Base-by-base conservation (phyloP, 1,140 invertebrate species). In the Oryctes rhinoceros region DNA sequence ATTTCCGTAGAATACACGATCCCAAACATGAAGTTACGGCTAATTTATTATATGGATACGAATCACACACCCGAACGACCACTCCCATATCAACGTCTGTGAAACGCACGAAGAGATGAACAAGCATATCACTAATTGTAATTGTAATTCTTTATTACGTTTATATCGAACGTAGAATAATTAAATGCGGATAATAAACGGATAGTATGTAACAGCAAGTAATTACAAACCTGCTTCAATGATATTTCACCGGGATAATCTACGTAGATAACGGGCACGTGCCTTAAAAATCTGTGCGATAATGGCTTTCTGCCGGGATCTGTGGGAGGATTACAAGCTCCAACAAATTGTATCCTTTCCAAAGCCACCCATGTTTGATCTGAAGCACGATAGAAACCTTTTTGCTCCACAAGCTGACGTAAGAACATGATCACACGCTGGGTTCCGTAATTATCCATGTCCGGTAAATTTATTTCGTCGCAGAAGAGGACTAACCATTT, bases 401-500 rank as follows among this genome's bases (percentile, higher is more conserved):
- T 92, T 85, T 99, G 97, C 88, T 99, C 98, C 0, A 99, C 96
- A 80, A 99, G 91, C 88, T 99, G 99, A 47, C 99, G 90, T 79
- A 99, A 89, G 91, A 99, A 99, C 10, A 98, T 99, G 81, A 99
- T 99, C 0, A 99, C 98, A 80, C 98, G 90, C 89, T 99, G 98
- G 0, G 99, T 99, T 67, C 96, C 98, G 85, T 99, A 99, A 84
- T 97, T 95, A 87, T 99, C 99, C 96, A 99, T 98, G 85, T 99
- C 97, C 0, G 99, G 99, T 85, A 99, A 92, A 91, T 99, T 99
- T 86, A 99, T 99, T 91, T 99, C 99, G 89, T 99, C 99, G 88
- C 99, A 99, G 92, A 99, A 99, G n/a, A 99, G 90, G 10, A 99
- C 96, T 15, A 99, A 89, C 99, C 99, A 99, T 89, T 99, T 99